Percentiles rank a stretch among this genome's conserved stretches.
Conservation (phyloP, 2,113 vertebrate genomes). For the Pogona vitticeps region DNA sequence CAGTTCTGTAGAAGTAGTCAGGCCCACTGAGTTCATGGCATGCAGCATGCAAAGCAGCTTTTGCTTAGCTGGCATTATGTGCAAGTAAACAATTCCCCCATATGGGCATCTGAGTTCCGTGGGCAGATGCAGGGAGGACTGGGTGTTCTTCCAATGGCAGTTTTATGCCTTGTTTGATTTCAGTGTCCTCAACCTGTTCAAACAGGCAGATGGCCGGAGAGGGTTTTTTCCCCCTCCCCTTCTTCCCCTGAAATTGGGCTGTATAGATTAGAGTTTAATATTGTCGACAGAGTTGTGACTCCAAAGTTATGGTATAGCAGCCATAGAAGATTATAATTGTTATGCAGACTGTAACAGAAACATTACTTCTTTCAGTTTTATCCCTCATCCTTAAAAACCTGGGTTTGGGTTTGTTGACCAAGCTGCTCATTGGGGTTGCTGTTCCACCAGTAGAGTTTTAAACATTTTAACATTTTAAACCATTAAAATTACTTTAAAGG, state of each 20-base stretch:
- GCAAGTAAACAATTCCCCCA: neutral
- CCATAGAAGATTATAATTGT: neutral
- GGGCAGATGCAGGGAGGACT: constrained; percentile 8
- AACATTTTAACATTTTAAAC: no score
- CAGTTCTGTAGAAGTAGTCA: neutral
- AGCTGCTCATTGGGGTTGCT: neutral
- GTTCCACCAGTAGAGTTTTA: neutral
- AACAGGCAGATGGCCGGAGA: neutral
- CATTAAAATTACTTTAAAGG: no score
- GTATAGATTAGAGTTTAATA: neutral
- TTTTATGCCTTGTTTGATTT: constrained; percentile 30
- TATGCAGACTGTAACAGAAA: neutral
- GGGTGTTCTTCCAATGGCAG: constrained; percentile 11
- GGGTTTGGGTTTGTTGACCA: neutral
- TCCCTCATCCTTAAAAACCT: neutral
- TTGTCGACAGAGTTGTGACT: constrained; percentile 27
- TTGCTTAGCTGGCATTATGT: neutral
- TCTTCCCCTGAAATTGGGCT: constrained; percentile 24
- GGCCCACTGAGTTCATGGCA: neutral
- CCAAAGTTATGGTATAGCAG: neutral
- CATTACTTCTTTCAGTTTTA: neutral
- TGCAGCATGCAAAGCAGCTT: neutral
- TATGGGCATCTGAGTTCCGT: neutral
- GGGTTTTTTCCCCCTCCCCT: neutral
- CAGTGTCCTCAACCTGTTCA: constrained; percentile 25